These are phyloP conservation scores for Aramus guarauna DNA, from an alignment of 2,113 vertebrate species.

Conservation along the genomic window DNA sequence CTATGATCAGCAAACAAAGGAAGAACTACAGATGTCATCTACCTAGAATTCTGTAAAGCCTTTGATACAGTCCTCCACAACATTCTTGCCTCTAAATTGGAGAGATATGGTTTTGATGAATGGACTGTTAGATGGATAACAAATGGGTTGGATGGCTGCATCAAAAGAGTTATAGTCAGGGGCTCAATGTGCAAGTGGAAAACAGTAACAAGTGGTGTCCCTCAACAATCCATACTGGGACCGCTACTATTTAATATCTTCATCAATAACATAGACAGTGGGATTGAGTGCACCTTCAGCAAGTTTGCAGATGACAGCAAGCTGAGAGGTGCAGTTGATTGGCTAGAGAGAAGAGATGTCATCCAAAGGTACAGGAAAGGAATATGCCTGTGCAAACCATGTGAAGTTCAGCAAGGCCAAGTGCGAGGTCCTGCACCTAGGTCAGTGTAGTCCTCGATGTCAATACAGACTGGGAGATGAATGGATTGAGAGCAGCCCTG, in stretches of 20 bases:
- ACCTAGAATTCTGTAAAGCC: not conserved
- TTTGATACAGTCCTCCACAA: not conserved
- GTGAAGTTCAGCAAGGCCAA: not conserved
- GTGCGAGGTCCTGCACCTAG: not conserved
- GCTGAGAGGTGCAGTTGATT: not conserved
- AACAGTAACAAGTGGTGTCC: not conserved
- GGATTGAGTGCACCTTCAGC: not conserved
- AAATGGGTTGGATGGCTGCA: not conserved
- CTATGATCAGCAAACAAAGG: rapidly evolving
- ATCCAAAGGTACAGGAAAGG: not conserved
- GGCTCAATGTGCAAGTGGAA: not conserved
- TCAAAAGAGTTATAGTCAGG: not conserved
- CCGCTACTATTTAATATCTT: not conserved
- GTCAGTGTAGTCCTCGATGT: not conserved
- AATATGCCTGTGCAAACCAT: not conserved
- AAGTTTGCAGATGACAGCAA: not conserved
- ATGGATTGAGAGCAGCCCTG: not conserved
- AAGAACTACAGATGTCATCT: not conserved
- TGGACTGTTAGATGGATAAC: not conserved
- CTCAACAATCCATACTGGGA: not conserved
- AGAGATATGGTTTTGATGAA: not conserved
- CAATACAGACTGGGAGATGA: not conserved
- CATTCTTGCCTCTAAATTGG: not conserved
- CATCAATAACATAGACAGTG: not conserved
- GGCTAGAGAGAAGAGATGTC: not conserved